Base-by-base conservation (phyloP, 2,888 invertebrate species). In the Aleiodes testaceus region DNA sequence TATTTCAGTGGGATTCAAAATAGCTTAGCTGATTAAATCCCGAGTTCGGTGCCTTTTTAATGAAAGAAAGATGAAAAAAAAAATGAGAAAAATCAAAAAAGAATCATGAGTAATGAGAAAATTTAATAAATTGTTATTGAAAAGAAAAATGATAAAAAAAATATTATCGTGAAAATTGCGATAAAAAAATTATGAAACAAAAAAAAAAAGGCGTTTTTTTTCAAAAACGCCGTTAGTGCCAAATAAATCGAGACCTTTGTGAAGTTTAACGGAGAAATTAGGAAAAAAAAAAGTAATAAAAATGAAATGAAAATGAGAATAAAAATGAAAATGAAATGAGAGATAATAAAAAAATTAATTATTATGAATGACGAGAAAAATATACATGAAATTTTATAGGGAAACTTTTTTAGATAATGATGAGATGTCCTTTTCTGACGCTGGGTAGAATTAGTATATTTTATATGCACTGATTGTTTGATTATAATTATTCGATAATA, bases 391-490 rank as follows among this genome's bases (percentile, higher is more conserved):
- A 85, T 84, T 85, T 86, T 85, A 83, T 86, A 86, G 82, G 75
- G 77, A 83, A 76, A 86, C 82, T 85, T 86, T 77, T 86, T 85
- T 86, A 86, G 84, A 83, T 80, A 64, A 72, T 64, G 67, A 59
- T 67, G 66, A 74, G 67, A 74, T 74, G 69, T 82, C 80, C 84
- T 85, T 85, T 87, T 87, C 86, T 87, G 87, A 87, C 87, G 87
- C 87, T 86, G 83, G 82, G 85, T 87, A 87, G 86, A 85, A 79
- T 86, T 87, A 87, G 85, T 86, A 86, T 85, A 87, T 87, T 87
- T 87, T 87, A 86, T 86, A 87, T 87, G 87, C 87, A 87, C 87
- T 86, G 85, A 87, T 87, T 87, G 87, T 87, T 87, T 87, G 83
- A 85, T 84, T 87, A 86, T 85, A 82, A 85, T 80, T 86, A 86